Base-by-base conservation (phyloP, 2,888 invertebrate species). In the Cephus nigrinus region DNA sequence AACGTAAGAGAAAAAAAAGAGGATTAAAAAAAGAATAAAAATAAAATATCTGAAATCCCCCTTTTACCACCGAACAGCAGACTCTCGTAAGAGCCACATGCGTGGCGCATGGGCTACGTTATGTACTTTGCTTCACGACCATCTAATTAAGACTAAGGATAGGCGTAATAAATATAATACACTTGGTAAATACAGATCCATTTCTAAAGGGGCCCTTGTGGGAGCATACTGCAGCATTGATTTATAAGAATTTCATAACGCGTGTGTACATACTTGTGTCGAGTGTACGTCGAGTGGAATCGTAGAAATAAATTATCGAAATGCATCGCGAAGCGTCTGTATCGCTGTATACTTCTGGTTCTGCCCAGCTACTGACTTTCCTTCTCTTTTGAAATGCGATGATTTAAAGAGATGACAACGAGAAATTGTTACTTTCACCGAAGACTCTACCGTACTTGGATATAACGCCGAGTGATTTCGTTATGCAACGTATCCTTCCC, bases 41-140 rank as follows among this genome's bases (percentile, higher is more conserved):
- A 35, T 35, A 35, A 35, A 55, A 23, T 55, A 55, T 55, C 55
- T 55, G 23, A 23, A 55, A 55, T 55, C 23, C 23, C 23, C 1
- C 55, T 9, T 55, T 55, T 23, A 73, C 79, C 78, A 78, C 79
- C 82, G 86, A 80, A 23, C 55, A 55, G 55, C 23, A 9, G 55
- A 23, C 55, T 23, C 55, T 55, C 2, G 23, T 9, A 9, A 55
- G 9, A 55, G 55, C 23, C 55, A 9, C 23, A 23, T 55, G 23
- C 23, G 23, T 23, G 55, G 55, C 55, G 9, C 9, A 23, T 55
- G 23, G 23, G 55, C 55, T 9, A 23, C 23, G 55, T 55, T 55
- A 55, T 23, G 55, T 55, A 23, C 55, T 23, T 55, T 23, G 55
- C 55, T 55, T 55, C 55, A 9, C 55, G 55, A 55, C 55, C 23